Base-by-base conservation (phyloP, 2,797 vertebrate genomes). In the Leptatherina wallacei region DNA sequence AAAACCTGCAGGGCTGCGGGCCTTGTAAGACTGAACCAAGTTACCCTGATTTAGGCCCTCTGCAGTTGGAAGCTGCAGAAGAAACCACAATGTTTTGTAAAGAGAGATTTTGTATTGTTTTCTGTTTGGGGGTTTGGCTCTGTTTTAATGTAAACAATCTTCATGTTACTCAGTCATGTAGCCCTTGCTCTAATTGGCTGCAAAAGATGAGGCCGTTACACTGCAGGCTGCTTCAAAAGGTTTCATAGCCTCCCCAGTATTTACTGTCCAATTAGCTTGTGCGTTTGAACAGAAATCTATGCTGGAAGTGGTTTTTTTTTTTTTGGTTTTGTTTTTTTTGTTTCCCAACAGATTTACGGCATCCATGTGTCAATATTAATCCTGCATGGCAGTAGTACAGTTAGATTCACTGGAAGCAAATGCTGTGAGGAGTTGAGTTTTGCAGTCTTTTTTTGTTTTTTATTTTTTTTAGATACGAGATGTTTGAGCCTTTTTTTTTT, bases 261-360 rank as follows among this genome's bases (percentile, higher is more conserved):
- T 86, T 85, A 70, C 62, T 57, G 61, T 70, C 75, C 85, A 74
- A 76, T 82, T 85, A 81, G 77, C 64, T 73, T 67, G 35, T 61
- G 57, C 66, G 63, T 60, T 63, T 20, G 42, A 77, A 67, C 71
- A 81, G 16, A 79, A 67, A 33, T 83, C 73, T 77, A 35, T 36
- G 40, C 60, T 78, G 64, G 80, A 81, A 71, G 65, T 73, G 67
- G 24, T 1, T 27, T 27, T 27, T 27, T 36, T 69, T 77, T 84
- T 61, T 62, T 36, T 32, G 22, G 58, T 18, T 22, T 62, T n/a
- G n/a, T 69, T 77, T 84, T 61, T 62, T 36, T 32, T 27, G 58
- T 18, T 22, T 62, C 68, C 69, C 38, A 73, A 6, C 55, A 29
- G 36, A 76, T 69, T 77, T 68, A 71, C 82, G 80, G 58, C 65